Evolutionary conservation across 2,113 vertebrate genomes (phyloP), one percentile per base, ranked within the genome.

Genomic region (Sialia sialis): DNA sequence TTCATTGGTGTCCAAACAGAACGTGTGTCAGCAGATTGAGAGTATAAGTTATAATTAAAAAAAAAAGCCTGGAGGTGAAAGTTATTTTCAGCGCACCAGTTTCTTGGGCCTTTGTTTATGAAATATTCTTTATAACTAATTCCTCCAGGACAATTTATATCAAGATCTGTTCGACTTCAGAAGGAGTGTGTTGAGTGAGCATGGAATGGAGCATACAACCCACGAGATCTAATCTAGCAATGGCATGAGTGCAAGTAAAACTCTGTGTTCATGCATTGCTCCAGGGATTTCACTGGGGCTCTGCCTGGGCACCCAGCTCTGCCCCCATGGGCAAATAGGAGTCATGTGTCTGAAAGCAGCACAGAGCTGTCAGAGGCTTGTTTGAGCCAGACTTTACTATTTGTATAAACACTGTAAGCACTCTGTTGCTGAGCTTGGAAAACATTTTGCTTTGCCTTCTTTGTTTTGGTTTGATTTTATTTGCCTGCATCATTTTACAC

Each of bases 391-490:
- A 52, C 75, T 91, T 92, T 64, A 90, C 78, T 95, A 23, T 95
- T 94, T 93, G 67, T 96, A 25, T 95, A 95, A 96, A 95, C 84
- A 91, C 70, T 89, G 46, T 62, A 49, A 93, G 93, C 64, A 72
- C 80, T 94, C 84, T 60, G 3, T 64, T 88, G 82, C 95, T 75
- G 90, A 93, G 68, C 91, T 91, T 90, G 79, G 90, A 95, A 88
- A 95, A 95, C 91, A 80, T 92, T 85, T 90, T 85, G 60, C 82
- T 93, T 64, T 78, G 89, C 76, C 27, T 23, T 51, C 84, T 89
- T 95, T 91, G 70, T 90, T 96, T 95, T 90, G 79, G 32, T 93
- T 88, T 70, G 85, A 58, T 95, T 94, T 94, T 90, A 80, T 95
- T 96, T 95, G 73, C 55, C 20, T 94, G 82, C 87, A 83, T 91